Evolutionary conservation across 2,113 vertebrate species (phyloP), one percentile per base, ranked within the genome.

Genomic region (Sander lucioperca): DNA sequence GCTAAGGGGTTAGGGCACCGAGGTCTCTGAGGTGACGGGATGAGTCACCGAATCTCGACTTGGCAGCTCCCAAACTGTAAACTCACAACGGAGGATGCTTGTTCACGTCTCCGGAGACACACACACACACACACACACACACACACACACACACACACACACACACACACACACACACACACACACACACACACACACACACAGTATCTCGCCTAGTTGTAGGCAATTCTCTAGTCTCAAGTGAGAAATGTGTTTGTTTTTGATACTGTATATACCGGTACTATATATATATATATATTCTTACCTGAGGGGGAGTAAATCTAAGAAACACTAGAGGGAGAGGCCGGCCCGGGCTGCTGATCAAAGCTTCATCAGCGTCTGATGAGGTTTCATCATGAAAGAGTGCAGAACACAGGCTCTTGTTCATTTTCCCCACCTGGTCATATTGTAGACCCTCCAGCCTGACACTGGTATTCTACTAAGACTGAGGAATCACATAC

Each of bases 171-270:
- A 51, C 16, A 51, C 50, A 51, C 16, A 51, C 54, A 47, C 43
- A 71, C 72, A 53, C 36, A 50, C 51, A 80, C 19, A 67, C 54
- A 61, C 36, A 70, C 51, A 78, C 14, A 70, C 56, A 76, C n/a
- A 36, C 18, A 53, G 23, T 61, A 13, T 69, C n/a, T 74, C 65
- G 21, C 74, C 85, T 74, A 62, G 18, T 86, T 77, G 51, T 80
- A 72, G 71, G 83, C 11, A 1, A 43, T 48, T 59, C 21, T 68
- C 53, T 65, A 11, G 76, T 83, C 79, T 91, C 73, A 84, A 80
- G 82, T 86, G 78, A 85, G 74, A 81, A 79, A 70, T 13, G 10
- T 74, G 65, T 54, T 77, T 91, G 43, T 74, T 86, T 82, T 71
- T 69, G 0, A 51, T 74, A 36, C 30, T 36, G 4, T 36, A 36